Evolutionary conservation across 2,113 vertebrate genomes (phyloP).

Genomic region (Charadrius vociferus): DNA sequence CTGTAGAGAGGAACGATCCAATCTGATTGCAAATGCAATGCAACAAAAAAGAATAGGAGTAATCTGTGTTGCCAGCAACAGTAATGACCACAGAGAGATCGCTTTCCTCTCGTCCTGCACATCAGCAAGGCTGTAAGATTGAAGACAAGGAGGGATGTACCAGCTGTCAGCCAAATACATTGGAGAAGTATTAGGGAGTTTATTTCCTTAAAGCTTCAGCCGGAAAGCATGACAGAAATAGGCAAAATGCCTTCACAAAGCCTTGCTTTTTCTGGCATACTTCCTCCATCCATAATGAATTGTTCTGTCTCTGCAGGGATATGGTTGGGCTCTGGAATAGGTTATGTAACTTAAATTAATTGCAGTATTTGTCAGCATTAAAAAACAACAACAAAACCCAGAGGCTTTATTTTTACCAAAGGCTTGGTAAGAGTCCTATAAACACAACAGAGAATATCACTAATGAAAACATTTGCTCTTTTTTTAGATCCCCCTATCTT

Average conservation of each 20-base stretch:
- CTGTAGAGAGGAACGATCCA: neutral
- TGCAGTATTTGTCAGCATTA: conserved; percentile 13
- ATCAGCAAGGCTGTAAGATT: neutral
- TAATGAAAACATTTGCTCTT: conserved; percentile 17
- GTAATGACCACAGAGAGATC: neutral
- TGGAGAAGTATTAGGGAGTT: neutral
- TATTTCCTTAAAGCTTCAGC: conserved; percentile 36
- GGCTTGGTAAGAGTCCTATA: neutral
- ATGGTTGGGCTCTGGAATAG: neutral
- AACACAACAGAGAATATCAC: neutral
- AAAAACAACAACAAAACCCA: neutral
- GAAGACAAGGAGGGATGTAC: neutral
- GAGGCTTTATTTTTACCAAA: neutral
- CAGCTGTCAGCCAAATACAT: neutral
- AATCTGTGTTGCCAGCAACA: neutral
- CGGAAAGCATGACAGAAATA: neutral
- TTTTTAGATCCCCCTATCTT: neutral
- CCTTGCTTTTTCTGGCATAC: conserved; percentile 53
- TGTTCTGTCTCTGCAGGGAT: conserved; percentile 14
- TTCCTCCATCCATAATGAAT: conserved; percentile 27
- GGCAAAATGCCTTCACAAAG: neutral
- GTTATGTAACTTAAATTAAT: conserved; percentile 53
- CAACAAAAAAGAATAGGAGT: neutral
- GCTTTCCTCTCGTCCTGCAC: neutral
- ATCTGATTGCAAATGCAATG: neutral